Base-by-base conservation (phyloP, 35 echinoderm and acorn worm species). In the Strongylocentrotus purpuratus region DNA sequence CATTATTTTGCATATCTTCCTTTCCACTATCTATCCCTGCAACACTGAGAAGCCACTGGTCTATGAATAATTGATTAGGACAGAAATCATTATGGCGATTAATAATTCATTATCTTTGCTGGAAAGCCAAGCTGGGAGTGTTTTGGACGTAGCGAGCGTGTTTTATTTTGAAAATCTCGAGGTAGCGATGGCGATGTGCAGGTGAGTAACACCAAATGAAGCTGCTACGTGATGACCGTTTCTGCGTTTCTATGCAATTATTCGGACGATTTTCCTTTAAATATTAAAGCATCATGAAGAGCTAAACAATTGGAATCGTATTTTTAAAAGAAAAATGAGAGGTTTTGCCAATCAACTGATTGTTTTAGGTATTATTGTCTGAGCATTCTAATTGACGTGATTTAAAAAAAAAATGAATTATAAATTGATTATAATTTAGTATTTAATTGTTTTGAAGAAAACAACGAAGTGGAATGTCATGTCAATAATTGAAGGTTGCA, bases 81-180 rank as follows among this genome's bases (percentile, higher is more conserved):
- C 87, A 89, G 87, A 89, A 89, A 89, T 89, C 87, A 89, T 89
- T 89, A 89, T 46, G 87, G 33, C 87, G 87, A 89, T 89, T 89
- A 89, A 89, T 89, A 89, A 89, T 89, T 89, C 87, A 89, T 89
- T 46, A 89, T 33, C 33, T 89, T 89, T 89, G 18, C 32, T 14
- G 45, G 31, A 31, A 89, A 78, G 22, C 65, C 0, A 78, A 78
- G 20, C 65, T 78, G 65, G 22, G 28, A 28, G 28, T 78, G 15
- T 78, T 78, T 78, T 78, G 65, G 65, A 28, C 65, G 65, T 78
- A 78, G 65, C 65, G 65, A 78, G 65, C 65, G 65, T 78, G 65
- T 78, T 78, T 78, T 78, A 78, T 78, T 78, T 78, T 78, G 65
- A n/a, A 78, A 78, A 78, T 28, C 20, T 28, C 65, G 65, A 0